Evolutionary conservation across 92 coral and sea anemone genomes (phyloP).

Genomic region (Epizoanthus scotinus): DNA sequence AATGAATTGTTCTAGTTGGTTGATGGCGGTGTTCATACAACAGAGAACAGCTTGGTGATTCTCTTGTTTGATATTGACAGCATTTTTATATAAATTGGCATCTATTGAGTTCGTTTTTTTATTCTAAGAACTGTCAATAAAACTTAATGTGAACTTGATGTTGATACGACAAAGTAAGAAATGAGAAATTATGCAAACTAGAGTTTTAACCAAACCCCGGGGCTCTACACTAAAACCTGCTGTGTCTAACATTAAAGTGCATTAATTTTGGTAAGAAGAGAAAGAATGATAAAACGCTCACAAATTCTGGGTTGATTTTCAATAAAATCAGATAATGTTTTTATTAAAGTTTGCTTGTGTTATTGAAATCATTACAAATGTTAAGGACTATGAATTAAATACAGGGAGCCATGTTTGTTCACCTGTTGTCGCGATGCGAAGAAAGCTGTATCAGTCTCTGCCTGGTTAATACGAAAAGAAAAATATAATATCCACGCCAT

Average conservation of each 20-base stretch:
- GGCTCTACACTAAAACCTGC: not conserved
- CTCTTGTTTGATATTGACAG: slow-evolving; percentile 25
- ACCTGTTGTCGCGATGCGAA: no score
- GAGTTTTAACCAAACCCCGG: not conserved
- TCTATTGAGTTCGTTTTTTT: slow-evolving; percentile 22
- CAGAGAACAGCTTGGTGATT: not conserved
- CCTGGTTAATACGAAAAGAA: not conserved
- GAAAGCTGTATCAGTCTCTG: no score
- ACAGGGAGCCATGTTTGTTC: no score
- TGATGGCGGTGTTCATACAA: slow-evolving; percentile 1
- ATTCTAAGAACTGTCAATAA: slow-evolving; percentile 29
- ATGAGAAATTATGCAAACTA: not conserved
- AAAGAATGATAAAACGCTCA: not conserved
- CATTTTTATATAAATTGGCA: slow-evolving; percentile 6
- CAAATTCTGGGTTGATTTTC: no score
- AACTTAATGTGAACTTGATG: not conserved
- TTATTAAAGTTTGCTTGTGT: no score
- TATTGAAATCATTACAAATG: no score
- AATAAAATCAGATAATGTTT: no score
- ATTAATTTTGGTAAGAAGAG: slow-evolving; percentile 11
- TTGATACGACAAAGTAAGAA: not conserved
- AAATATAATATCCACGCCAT: not conserved
- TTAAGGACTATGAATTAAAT: no score
- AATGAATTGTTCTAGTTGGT: not conserved
- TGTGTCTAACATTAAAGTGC: not conserved